Evolutionary conservation across 2,888 invertebrate genomes (phyloP), one percentile per base, ranked within the genome.

Genomic region (Mesorhabditis spiculigera): DNA sequence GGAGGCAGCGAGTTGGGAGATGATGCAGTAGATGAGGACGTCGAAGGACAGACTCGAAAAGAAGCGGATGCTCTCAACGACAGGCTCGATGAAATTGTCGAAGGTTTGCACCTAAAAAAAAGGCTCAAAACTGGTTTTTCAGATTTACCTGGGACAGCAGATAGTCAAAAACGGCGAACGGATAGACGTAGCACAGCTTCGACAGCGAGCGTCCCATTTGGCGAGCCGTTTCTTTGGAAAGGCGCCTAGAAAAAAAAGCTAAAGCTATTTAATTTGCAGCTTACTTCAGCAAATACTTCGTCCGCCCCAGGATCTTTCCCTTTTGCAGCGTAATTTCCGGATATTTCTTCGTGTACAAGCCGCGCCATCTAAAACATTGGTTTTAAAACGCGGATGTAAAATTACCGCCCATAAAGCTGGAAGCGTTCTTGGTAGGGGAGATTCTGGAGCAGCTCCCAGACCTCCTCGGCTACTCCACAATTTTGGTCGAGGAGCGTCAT

Each of bases 31-130:
- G 42, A 95, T 93, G 82, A 98, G 89, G 76, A 97, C 93, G 87
- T 99, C 98, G 86, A 96, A 93, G 0, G 96, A 95, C 71, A 99
- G 89, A 71, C 92, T 91, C 41, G 95, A 96, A 84, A 97, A 89
- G 88, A 94, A 98, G 88, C 96, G 95, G 72, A 99, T 89, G 3
- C 96, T 94, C 87, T 99, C 98, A 66, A 98, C 97, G 4, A 98
- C 95, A 0, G 98, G 97, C 80, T 89, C 92, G 84, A 95, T 95
- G 76, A 95, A 90, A 87, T 95, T 95, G 87, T 95, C 94, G 88
- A 93, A 95, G 61, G 92, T 90, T 88, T 95, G 94, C 76, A 95
- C 93, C 90, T 75, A 28, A 10, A 72, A 67, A 28, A 65, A n/a
- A 4, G 71, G 43, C 43, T 16, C 43, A 58, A 42, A 69, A 65